Evolutionary conservation across 1,140 invertebrate species (phyloP).

Genomic region (Cotesia glomerata): DNA sequence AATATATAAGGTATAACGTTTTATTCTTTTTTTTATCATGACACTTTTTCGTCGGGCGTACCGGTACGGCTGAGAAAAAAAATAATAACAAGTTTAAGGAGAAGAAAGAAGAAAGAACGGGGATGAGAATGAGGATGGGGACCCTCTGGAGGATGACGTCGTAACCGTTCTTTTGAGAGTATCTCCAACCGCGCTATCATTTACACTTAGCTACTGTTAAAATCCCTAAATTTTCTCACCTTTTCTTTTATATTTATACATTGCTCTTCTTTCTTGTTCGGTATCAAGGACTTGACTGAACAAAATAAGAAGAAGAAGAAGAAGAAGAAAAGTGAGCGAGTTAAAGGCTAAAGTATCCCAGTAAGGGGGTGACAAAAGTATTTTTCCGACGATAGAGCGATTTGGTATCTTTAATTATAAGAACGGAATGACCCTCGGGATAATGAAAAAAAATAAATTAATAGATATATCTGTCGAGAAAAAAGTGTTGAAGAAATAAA

Average conservation of each 20-base stretch:
- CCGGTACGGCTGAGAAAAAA: background rate
- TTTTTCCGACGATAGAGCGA: constrained; percentile 48
- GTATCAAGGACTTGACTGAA: background rate
- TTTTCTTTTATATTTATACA: background rate
- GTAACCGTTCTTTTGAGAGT: constrained; percentile 38
- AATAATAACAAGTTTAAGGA: no score
- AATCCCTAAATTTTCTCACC: constrained; percentile 1
- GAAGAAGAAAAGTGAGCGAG: constrained; percentile 28
- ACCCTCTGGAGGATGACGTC: constrained; percentile 26
- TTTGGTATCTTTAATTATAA: constrained; percentile 62
- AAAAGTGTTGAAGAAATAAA: constrained; percentile 8
- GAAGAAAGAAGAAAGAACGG: no score
- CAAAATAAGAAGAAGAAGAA: background rate
- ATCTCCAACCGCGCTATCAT: constrained; percentile 57
- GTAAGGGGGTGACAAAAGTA: background rate
- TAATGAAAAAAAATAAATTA: constrained; percentile 37
- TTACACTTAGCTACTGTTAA: constrained; percentile 51
- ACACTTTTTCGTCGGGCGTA: background rate
- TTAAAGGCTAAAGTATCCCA: constrained; percentile 29
- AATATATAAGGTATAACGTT: background rate
- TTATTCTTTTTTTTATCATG: constrained; percentile 23
- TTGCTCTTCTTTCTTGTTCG: background rate
- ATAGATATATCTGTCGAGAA: background rate
- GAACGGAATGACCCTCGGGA: constrained; percentile 24
- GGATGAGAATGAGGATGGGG: background rate